Base-by-base conservation (phyloP, 2,113 vertebrate genomes). In the Corythoichthys haematopterus region DNA sequence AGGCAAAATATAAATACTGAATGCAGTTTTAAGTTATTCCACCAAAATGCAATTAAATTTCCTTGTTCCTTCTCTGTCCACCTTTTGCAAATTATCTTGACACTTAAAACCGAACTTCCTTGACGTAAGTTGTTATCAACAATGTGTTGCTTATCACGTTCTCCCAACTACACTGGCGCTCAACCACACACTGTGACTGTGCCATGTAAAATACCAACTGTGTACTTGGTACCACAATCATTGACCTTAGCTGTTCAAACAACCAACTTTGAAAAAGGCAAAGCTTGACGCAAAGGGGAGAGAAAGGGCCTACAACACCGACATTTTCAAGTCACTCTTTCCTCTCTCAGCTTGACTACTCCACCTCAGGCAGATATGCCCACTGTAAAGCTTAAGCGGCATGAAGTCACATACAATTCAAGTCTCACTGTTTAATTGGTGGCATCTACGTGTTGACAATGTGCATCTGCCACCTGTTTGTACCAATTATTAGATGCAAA, bases 381-480 rank as follows among this genome's bases (percentile, higher is more conserved):
- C 53, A 56, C 20, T 70, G 79, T 2, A 48, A 73, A 71, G 74
- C 70, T 71, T 70, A 4, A 37, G 69, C 76, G 56, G 74, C 70
- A 78, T 83, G 76, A 45, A 20, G 80, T 85, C 65, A 56, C 63
- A 66, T 60, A 76, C 71, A 75, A 81, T 81, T 80, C 79, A 88
- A 86, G 68, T 62, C 55, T 85, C 66, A 35, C 72, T 70, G 71
- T 76, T 80, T 92, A 91, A 92, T 91, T 91, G 90, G 88, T 84
- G 80, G 84, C 35, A 74, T 71, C 87, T 88, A 84, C 76, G 66
- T 68, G 80, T 86, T 64, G 69, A 81, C 82, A 75, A 69, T 33
- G 38, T 81, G 83, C 92, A 92, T 91, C 92, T 93, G 92, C 86
- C 90, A 92, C 91, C 91, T 92, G 91, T 92, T 93, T 92, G 90